Conservation (phyloP, 2,888 invertebrate genomes). For the Leptura quadrifasciata region DNA sequence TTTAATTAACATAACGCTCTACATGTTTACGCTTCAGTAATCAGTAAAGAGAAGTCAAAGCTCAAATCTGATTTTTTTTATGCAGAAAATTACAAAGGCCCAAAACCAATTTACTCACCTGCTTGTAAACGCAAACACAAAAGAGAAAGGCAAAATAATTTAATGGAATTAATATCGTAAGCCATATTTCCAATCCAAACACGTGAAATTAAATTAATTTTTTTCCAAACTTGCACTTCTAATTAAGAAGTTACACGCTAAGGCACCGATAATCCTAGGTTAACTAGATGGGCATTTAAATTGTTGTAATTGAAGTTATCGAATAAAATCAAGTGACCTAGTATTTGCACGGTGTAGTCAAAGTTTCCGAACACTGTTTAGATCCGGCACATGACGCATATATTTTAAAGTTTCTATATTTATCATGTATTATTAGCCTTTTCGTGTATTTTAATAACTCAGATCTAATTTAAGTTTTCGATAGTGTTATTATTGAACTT, state of each 20-base stretch:
- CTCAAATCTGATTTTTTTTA: not conserved
- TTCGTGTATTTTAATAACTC: too few species aligned
- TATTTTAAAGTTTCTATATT: slow-evolving; percentile 12
- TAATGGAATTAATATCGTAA: not conserved
- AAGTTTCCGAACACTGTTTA: not conserved
- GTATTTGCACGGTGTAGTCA: not conserved
- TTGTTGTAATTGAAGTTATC: slow-evolving; percentile 4
- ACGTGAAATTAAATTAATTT: not conserved
- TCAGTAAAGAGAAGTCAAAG: not conserved
- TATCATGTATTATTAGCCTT: slow-evolving; percentile 8
- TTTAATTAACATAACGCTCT: not conserved
- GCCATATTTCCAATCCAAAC: slow-evolving; percentile 16
- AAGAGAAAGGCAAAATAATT: slow-evolving; percentile 7
- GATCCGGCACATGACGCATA: not conserved
- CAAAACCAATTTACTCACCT: slow-evolving; percentile 24
- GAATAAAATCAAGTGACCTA: slow-evolving; percentile 11
- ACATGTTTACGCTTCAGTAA: not conserved
- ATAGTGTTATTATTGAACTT: not conserved
- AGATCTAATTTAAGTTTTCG: slow-evolving; percentile 1
- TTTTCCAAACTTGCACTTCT: not conserved
- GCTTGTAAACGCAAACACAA: slow-evolving; percentile 15
- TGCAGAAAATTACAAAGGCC: not conserved
- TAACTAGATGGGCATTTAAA: slow-evolving; percentile 1
- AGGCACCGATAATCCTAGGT: not conserved
- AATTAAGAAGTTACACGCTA: not conserved